Conservation (phyloP, 2,888 invertebrate genomes). For the Syrphus vitripennis region DNA sequence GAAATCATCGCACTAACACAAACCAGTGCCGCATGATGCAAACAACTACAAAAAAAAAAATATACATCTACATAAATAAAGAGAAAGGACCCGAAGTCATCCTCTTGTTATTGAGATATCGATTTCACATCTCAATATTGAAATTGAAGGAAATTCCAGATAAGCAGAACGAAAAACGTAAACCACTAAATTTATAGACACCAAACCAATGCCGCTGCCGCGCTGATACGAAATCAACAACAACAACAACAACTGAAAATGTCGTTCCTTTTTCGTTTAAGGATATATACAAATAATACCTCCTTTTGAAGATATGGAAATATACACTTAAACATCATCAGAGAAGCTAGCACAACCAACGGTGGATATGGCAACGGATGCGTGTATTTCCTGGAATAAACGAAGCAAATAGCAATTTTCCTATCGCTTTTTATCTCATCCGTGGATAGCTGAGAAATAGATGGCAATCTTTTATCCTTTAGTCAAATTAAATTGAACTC, state of each 20-base stretch:
- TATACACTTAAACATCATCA: neutral
- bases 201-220: neutral
- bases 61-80: neutral
- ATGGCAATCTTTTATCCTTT: slow-evolving; percentile 60
- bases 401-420: slow-evolving; percentile 54
- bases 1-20: slow-evolving; percentile 19
- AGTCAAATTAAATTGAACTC: slow-evolving; percentile 65
- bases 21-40: neutral
- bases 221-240: neutral
- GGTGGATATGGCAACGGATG: neutral
- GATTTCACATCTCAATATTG: slow-evolving; percentile 60
- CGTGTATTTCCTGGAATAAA: slow-evolving; percentile 57
- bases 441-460: slow-evolving; percentile 22
- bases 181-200: slow-evolving; percentile 12
- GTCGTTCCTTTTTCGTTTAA: slow-evolving; percentile 32
- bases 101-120: slow-evolving; percentile 45
- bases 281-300: neutral
- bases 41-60: neutral
- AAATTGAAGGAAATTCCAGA: slow-evolving; percentile 36
- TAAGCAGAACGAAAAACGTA: slow-evolving; percentile 30
- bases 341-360: neutral
- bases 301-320: neutral
- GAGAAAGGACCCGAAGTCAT: neutral
- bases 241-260: slow-evolving; percentile 5
- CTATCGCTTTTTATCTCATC: slow-evolving; percentile 27